These are phyloP conservation scores for Marcusenius ussheri DNA, from an alignment of 2,113 vertebrate species.

Conservation along the genomic window DNA sequence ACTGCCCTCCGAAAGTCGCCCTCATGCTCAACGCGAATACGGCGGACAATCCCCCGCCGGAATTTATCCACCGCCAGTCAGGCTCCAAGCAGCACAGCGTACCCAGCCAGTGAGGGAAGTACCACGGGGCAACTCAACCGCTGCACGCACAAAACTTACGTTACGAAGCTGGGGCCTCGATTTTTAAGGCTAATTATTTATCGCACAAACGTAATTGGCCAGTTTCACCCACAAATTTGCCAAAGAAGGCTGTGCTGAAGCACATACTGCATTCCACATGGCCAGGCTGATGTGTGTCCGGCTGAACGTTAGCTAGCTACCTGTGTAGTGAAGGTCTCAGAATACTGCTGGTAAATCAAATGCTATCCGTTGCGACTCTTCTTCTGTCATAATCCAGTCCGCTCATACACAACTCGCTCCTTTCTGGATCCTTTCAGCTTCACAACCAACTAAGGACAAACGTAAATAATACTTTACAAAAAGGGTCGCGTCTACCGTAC, in stretches of 20 bases:
- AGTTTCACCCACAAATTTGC: neutral
- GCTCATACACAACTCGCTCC: neutral
- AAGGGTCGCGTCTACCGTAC: neutral
- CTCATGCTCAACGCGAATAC: neutral
- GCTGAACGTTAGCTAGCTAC: slow-evolving; percentile 22
- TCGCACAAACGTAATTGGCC: neutral
- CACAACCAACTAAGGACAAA: neutral
- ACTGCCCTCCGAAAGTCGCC: neutral
- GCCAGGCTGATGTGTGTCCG: neutral
- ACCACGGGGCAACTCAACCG: neutral
- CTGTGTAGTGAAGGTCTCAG: slow-evolving; percentile 23
- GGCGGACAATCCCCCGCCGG: neutral
- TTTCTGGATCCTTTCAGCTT: neutral
- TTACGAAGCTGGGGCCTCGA: neutral
- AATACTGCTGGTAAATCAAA: slow-evolving; percentile 18
- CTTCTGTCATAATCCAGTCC: slow-evolving; percentile 34
- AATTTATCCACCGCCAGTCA: neutral
- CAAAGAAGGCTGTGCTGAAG: neutral
- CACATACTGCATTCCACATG: neutral
- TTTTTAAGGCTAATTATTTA: neutral
- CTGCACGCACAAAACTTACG: neutral
- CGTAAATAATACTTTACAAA: neutral
- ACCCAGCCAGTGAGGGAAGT: neutral
- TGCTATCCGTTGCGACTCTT: slow-evolving; percentile 5
- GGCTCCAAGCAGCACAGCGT: neutral